These are phyloP conservation scores for Phyllotis vaccarum DNA, from an alignment of 2,797 vertebrate species.

Conservation along the genomic window DNA sequence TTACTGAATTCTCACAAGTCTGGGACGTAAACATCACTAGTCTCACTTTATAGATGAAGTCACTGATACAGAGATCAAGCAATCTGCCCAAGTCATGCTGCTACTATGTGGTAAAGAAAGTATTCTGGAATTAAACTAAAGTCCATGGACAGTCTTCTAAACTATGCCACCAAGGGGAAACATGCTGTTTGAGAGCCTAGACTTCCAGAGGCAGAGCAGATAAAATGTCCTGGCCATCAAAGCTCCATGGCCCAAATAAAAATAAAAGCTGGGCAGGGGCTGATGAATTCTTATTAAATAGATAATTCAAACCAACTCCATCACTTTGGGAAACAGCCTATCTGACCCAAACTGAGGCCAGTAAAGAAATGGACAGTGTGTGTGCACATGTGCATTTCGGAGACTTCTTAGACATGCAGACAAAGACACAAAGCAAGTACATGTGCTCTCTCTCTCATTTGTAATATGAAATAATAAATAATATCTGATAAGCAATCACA, in stretches of 20 bases:
- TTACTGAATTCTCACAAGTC: neutral
- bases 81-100: constrained; percentile 20
- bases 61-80: neutral
- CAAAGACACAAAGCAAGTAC: neutral
- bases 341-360: neutral
- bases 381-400: neutral
- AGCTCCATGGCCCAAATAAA: neutral
- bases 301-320: constrained; percentile 1
- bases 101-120: neutral
- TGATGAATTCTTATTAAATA: neutral
- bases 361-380: neutral
- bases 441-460: neutral
- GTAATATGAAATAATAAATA: neutral
- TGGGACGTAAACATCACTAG: neutral
- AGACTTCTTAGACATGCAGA: neutral
- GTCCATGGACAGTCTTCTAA: neutral
- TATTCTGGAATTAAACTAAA: neutral
- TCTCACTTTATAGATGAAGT: neutral
- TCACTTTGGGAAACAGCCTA: neutral
- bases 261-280: neutral
- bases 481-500: neutral
- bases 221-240: constrained; percentile 38
- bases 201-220: neutral
- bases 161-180: neutral
- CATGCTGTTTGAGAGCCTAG: neutral